A percentile compares a stretch with the other conserved stretches of the same genome.
Conservation (phyloP, 2,113 vertebrate species). For the Macrotis lagotis region DNA sequence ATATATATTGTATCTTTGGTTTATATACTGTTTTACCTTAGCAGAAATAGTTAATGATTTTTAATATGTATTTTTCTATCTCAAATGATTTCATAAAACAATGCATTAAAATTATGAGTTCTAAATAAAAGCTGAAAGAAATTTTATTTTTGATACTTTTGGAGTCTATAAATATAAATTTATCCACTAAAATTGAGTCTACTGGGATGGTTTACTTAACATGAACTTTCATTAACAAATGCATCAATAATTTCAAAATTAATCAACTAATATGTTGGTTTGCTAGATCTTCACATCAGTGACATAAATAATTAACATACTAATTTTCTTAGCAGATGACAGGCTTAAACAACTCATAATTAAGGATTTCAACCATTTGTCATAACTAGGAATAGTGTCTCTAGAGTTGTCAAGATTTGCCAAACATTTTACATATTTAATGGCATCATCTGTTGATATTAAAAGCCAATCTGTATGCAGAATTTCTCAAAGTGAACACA, state of each 20-base stretch:
- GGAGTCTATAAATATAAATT: neutral
- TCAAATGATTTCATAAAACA: slow-evolving; percentile 14
- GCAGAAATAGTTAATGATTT: slow-evolving; percentile 15
- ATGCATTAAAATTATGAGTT: slow-evolving; percentile 14
- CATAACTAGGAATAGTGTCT: slow-evolving; percentile 56
- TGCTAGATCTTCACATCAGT: neutral
- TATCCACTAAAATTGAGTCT: slow-evolving; percentile 23
- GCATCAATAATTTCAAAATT: slow-evolving; percentile 21
- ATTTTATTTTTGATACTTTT: slow-evolving; percentile 21
- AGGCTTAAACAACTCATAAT: slow-evolving; percentile 41
- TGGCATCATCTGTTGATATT: slow-evolving; percentile 11
- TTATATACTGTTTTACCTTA: slow-evolving; percentile 33
- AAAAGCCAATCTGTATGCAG: slow-evolving; percentile 20
- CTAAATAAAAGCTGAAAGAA: neutral
- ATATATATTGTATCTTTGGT: slow-evolving; percentile 32
- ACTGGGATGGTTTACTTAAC: slow-evolving; percentile 6
- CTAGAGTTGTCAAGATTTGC: neutral
- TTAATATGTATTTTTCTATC: slow-evolving; percentile 19
- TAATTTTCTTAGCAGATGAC: slow-evolving; percentile 47
- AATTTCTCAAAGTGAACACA: slow-evolving; percentile 7
- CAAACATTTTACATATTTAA: slow-evolving; percentile 43
- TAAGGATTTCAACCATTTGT: slow-evolving; percentile 38
- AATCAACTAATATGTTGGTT: slow-evolving; percentile 10
- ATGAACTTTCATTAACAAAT: slow-evolving; percentile 17
- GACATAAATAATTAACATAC: slow-evolving; percentile 50